Evolutionary conservation across 2,113 vertebrate genomes (phyloP).

Genomic region (Rallus limicola): DNA sequence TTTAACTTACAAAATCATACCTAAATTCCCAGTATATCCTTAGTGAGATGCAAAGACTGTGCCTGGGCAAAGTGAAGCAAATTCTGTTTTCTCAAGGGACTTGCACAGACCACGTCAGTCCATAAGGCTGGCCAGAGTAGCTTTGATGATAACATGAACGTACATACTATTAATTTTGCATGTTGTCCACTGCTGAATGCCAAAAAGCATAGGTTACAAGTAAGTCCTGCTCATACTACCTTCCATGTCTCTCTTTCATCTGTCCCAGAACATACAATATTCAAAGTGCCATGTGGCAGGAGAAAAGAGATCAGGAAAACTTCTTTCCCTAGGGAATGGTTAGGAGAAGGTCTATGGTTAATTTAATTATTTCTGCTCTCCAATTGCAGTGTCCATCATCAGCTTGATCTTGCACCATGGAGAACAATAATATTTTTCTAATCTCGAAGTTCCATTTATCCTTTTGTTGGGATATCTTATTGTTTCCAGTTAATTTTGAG

Average conservation of each 20-base stretch:
- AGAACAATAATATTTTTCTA: not conserved
- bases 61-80: not conserved
- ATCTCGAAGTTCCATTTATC: not conserved
- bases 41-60: not conserved
- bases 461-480: not conserved
- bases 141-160: not conserved
- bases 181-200: not conserved
- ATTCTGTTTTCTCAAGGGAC: not conserved
- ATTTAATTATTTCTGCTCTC: not conserved
- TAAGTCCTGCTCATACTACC: not conserved
- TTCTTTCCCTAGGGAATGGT: rapidly evolving
- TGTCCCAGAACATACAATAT: not conserved
- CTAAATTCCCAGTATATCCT: not conserved
- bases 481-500: not conserved
- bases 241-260: not conserved
- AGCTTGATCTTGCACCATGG: not conserved
- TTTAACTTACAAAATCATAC: not conserved
- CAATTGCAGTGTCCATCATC: not conserved
- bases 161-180: not conserved
- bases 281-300: not conserved
- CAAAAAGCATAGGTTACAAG: not conserved
- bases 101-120: not conserved
- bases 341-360: not conserved
- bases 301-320: not conserved
- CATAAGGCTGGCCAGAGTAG: not conserved